Percentiles rank a stretch among this genome's conserved stretches.
Conservation (phyloP, 2,888 invertebrate species). For the Melipona beecheii region DNA sequence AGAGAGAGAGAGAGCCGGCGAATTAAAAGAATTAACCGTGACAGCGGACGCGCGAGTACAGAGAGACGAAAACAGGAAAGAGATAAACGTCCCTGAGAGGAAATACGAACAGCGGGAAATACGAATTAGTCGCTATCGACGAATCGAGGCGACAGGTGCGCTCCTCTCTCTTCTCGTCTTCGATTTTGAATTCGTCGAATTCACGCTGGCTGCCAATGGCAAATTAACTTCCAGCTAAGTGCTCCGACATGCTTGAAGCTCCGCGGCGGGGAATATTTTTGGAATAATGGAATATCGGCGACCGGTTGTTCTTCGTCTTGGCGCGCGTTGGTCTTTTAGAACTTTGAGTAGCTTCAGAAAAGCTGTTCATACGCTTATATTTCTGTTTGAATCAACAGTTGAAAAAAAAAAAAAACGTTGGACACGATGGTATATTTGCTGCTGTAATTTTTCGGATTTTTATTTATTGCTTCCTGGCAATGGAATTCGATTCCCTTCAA, state of each 20-base stretch:
- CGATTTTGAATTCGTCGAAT: not conserved
- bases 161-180: not conserved
- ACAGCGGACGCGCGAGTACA: not conserved
- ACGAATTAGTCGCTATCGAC: conserved; percentile 10
- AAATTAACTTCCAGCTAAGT: not conserved
- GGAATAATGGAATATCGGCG: not conserved
- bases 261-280: too few relatives aligned
- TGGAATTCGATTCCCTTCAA: too few relatives aligned
- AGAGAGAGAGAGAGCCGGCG: not conserved
- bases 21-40: conserved; percentile 2
- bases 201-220: not conserved
- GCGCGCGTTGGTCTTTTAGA: too few relatives aligned
- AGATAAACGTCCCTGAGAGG: not conserved
- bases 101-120: not conserved
- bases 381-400: too few relatives aligned
- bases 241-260: not conserved
- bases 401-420: too few relatives aligned
- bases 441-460: too few relatives aligned
- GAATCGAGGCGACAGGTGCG: conserved; percentile 17
- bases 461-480: too few relatives aligned
- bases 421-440: too few relatives aligned
- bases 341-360: too few relatives aligned
- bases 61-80: conserved; percentile 1
- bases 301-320: not conserved
- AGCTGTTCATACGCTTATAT: too few relatives aligned